Evolutionary conservation across 2,797 vertebrate species (phyloP), one percentile per base, ranked within the genome.

Genomic region (Micromesistius poutassou): DNA sequence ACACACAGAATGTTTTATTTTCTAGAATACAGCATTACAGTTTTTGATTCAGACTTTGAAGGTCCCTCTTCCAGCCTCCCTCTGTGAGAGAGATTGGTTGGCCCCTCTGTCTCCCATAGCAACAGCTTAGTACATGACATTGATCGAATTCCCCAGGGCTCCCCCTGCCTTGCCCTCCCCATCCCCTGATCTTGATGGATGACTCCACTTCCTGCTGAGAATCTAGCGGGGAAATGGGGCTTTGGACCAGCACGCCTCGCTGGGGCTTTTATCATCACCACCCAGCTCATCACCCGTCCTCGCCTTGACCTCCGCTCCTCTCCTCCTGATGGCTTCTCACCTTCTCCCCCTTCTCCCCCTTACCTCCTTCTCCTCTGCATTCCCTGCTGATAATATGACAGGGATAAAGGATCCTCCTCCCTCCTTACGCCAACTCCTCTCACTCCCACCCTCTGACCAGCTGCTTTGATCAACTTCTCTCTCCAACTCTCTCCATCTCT

Each of bases 161-260:
- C 62, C 62, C 25, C n/a, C n/a, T 4, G 62, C 42, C 68, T 8
- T 7, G 8, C 25, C 62, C 25, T 2, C 62, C 62, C 8, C 62
- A 8, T 8, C 8, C 25, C 71, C 35, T 70, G 22, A 13, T 74
- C 62, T 78, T 89, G 87, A 88, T 84, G 84, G 83, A 87, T 88
- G 77, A 74, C 73, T 84, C 76, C 40, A 72, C 76, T 83, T 82
- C 74, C 71, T 83, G 46, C 76, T 1, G 13, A 72, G 73, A 75
- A 80, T 78, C 72, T 77, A 38, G 75, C 42, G 79, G 50, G 13
- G 75, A 70, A 35, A 42, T 81, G 80, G 50, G 70, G 19, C 19
- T 76, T 78, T 55, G 70, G 30, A 33, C 16, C 30, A 9, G 10
- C 70, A 1, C 30, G 70, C 70, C 70, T 33, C 30, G 13, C 70